These are phyloP conservation scores for Drosophila lini DNA, from an alignment of 1,140 invertebrate genomes.

Conservation along the genomic window DNA sequence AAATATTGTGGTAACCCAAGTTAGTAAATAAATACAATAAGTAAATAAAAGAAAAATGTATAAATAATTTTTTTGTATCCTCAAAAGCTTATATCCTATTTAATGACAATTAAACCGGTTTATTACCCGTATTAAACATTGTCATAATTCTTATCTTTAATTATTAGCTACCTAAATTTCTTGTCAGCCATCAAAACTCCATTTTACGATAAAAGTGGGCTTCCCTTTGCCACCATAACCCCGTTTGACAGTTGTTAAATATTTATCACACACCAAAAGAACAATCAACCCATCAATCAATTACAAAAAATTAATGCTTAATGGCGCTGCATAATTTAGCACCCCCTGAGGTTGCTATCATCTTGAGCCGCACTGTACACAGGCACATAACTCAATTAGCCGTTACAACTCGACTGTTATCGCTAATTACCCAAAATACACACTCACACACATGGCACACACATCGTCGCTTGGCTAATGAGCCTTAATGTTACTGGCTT, in stretches of 20 bases:
- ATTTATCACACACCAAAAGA: slow-evolving; percentile 19
- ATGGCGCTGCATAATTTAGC: slow-evolving; percentile 27
- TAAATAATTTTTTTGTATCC: background rate
- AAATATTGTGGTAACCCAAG: no score
- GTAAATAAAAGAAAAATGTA: no score
- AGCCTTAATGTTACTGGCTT: slow-evolving; percentile 41
- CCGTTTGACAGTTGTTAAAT: slow-evolving; percentile 10
- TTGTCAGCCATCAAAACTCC: background rate
- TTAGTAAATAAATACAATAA: background rate
- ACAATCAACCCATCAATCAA: slow-evolving; percentile 33
- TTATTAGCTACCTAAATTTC: background rate
- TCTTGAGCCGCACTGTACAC: slow-evolving; percentile 24
- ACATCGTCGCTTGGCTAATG: slow-evolving; percentile 29
- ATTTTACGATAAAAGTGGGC: background rate
- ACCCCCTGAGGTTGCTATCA: slow-evolving; percentile 8
- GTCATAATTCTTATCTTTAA: background rate
- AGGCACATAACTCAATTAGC: slow-evolving; percentile 43
- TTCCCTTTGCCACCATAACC: background rate
- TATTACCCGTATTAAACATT: background rate
- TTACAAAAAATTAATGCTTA: slow-evolving; percentile 6
- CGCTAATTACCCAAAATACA: slow-evolving; percentile 42
- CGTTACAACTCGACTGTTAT: slow-evolving; percentile 43
- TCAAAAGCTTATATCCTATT: background rate
- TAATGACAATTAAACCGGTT: background rate
- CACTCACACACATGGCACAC: slow-evolving; percentile 9